Conservation (phyloP, 2,113 vertebrate genomes). For the Progne subis region DNA sequence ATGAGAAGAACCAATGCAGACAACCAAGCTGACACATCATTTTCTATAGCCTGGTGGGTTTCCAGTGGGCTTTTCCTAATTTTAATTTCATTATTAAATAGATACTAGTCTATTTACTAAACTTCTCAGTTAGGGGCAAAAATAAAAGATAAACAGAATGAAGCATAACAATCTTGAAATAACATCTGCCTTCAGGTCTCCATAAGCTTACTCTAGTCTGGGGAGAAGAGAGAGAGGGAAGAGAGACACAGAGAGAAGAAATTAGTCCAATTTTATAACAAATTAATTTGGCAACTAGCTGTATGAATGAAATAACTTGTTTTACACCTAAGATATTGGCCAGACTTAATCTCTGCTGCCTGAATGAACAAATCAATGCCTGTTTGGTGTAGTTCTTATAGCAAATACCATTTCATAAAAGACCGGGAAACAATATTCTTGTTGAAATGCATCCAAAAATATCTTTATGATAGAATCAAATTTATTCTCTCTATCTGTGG, state of each 20-base stretch:
- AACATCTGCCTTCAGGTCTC: not conserved
- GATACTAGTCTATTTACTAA: not conserved
- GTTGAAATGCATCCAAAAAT: not conserved
- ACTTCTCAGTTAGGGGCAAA: rapidly evolving
- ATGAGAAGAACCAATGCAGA: not conserved
- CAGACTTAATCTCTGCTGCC: not conserved
- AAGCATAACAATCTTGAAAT: not conserved
- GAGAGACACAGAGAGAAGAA: not conserved
- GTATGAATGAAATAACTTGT: not conserved
- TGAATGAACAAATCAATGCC: not conserved
- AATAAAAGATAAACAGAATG: not conserved
- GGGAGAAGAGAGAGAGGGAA: rapidly evolving
- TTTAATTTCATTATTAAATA: not conserved
- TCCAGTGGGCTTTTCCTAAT: not conserved
- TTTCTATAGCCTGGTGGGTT: not conserved
- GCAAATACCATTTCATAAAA: not conserved
- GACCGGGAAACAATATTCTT: not conserved
- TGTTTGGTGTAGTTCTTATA: not conserved
- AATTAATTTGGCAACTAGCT: not conserved
- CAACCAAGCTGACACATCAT: not conserved
- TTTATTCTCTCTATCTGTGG: not conserved
- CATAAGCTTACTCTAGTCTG: not conserved
- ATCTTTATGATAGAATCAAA: not conserved
- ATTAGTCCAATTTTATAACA: not conserved
- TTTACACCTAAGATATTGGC: not conserved